These are phyloP conservation scores for Pseudopipra pipra DNA, from an alignment of 2,113 vertebrate genomes.

Conservation along the genomic window DNA sequence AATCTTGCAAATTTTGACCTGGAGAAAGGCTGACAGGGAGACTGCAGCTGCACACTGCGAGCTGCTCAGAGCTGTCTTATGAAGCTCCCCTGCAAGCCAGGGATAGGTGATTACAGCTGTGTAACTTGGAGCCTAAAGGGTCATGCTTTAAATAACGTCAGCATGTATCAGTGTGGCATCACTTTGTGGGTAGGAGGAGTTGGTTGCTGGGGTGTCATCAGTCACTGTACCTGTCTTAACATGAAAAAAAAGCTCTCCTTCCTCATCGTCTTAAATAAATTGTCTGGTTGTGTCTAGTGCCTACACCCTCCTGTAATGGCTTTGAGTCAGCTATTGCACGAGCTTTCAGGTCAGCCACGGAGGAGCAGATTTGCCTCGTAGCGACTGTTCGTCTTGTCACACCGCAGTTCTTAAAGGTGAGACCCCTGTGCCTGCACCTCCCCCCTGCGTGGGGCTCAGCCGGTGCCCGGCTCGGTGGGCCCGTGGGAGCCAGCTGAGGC, in stretches of 20 bases:
- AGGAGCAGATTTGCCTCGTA: slow-evolving; percentile 89
- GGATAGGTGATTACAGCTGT: neutral
- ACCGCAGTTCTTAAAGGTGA: slow-evolving; percentile 84
- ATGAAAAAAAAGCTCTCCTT: slow-evolving; percentile 3
- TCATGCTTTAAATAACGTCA: neutral
- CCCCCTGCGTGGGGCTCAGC: neutral
- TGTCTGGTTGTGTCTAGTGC: slow-evolving; percentile 76
- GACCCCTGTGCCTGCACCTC: neutral
- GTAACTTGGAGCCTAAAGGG: neutral
- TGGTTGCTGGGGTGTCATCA: neutral
- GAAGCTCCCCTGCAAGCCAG: neutral
- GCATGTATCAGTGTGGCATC: neutral
- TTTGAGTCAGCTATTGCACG: slow-evolving; percentile 78
- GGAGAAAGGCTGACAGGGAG: neutral
- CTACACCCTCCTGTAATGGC: slow-evolving; percentile 84
- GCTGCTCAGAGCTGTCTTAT: neutral
- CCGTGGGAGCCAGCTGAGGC: neutral
- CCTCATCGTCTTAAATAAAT: slow-evolving; percentile 21
- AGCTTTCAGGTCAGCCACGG: slow-evolving; percentile 81
- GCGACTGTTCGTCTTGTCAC: slow-evolving; percentile 87
- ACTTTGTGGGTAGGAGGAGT: neutral
- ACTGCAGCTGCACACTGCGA: neutral
- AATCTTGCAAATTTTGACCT: neutral
- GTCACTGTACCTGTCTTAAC: neutral
- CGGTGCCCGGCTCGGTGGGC: fast-evolving